These are phyloP conservation scores for Batillaria attramentaria DNA, from an alignment of 1,140 invertebrate species.

Conservation along the genomic window DNA sequence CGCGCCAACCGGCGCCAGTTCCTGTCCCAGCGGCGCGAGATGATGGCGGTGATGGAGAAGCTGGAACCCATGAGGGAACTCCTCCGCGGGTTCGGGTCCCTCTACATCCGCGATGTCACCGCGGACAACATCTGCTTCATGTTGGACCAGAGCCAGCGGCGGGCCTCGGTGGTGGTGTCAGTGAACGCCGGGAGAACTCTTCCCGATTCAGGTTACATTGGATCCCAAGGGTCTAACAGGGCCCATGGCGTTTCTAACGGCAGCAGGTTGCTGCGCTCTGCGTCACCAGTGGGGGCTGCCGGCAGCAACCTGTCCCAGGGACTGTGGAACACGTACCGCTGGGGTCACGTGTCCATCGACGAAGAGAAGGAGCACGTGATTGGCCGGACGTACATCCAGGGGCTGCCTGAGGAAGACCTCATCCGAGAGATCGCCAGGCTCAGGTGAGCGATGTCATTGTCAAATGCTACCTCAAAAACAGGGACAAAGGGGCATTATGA, in stretches of 20 bases:
- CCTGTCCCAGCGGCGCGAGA: conserved; percentile 31
- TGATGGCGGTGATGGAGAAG: conserved; percentile 26
- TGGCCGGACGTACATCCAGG: conserved; percentile 38
- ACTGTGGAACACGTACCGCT: conserved; percentile 38
- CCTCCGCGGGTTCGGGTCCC: conserved; percentile 37
- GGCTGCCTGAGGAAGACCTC: conserved; percentile 28
- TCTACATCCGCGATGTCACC: conserved; percentile 40
- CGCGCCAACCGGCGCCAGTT: conserved; percentile 28
- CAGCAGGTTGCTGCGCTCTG: not conserved
- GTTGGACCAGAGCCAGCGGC: not conserved
- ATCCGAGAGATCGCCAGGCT: conserved; percentile 48
- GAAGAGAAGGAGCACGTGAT: conserved; percentile 33
- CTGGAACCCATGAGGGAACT: conserved; percentile 34
- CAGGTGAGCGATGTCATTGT: conserved; percentile 46
- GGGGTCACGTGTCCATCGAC: conserved; percentile 25
- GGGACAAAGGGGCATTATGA: too few species aligned
- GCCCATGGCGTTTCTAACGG: not conserved
- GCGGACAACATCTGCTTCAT: conserved; percentile 30
- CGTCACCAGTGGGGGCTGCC: not conserved
- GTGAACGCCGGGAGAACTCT: not conserved
- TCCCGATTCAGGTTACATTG: not conserved
- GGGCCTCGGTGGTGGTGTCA: conserved; percentile 26
- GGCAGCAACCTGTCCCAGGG: conserved; percentile 5
- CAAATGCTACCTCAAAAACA: too few species aligned
- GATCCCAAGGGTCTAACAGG: not conserved